Percentiles rank a stretch among this genome's conserved stretches.
phyloP scores from a whole-genome alignment of 1,140 invertebrate genomes.

The Phocides pigmalion region DNA sequence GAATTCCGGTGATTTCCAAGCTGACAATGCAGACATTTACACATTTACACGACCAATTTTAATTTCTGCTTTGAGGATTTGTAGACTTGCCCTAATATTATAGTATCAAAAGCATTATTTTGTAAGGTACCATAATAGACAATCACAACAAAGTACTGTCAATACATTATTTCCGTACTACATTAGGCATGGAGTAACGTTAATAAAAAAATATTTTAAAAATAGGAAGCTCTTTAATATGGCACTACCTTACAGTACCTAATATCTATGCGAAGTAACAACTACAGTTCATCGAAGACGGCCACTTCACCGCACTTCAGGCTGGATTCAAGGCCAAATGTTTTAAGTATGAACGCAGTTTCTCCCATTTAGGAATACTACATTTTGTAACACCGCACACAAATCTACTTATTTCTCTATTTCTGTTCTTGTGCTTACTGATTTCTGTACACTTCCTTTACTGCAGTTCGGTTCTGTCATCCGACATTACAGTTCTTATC shows the following conservation, averaged over 20 bases:
- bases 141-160: no score
- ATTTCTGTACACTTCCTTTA: neutral
- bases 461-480: neutral
- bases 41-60: no score
- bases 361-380: slow-evolving; percentile 4
- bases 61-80: no score
- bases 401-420: neutral
- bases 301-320: slow-evolving; percentile 9
- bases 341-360: neutral
- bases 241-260: slow-evolving; percentile 80
- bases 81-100: no score
- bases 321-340: slow-evolving; percentile 22
- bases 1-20: no score
- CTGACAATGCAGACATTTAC: no score
- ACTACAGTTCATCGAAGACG: slow-evolving; percentile 40
- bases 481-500: no score
- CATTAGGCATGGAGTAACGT: slow-evolving; percentile 13
- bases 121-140: no score
- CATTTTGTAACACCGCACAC: neutral
- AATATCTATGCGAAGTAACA: slow-evolving; percentile 46
- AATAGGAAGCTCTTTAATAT: slow-evolving; percentile 83
- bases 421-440: neutral
- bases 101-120: no score
- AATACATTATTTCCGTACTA: no score
- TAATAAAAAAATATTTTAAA: slow-evolving; percentile 67